A percentile compares a stretch with the other conserved stretches of the same genome.
phyloP scores from a whole-genome alignment of 2,113 vertebrate species.

The Stigmatopora argus region DNA sequence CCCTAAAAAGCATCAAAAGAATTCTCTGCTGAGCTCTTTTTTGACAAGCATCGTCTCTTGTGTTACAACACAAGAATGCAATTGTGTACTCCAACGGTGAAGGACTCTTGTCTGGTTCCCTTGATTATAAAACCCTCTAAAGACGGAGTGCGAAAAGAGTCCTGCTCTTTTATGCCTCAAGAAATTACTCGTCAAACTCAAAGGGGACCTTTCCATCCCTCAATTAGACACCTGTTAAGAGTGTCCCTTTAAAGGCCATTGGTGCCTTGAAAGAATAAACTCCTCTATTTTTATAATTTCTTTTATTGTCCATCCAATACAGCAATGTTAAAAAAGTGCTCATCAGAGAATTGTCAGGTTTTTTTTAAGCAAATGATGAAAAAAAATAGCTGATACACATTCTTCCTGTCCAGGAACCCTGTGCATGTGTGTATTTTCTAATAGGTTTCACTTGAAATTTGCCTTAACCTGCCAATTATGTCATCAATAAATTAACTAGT shows the following conservation, averaged over 20 bases:
- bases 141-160: constrained; percentile 13
- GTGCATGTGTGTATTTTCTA: not conserved
- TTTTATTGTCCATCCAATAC: not conserved
- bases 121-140: constrained; percentile 29
- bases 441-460: not conserved
- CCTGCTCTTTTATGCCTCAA: constrained; percentile 2
- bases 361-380: not conserved
- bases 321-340: not conserved
- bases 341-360: too few relatives aligned
- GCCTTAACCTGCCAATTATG: not conserved
- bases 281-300: not conserved
- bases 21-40: constrained; percentile 12
- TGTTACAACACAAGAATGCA: constrained; percentile 8
- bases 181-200: constrained; percentile 24
- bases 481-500: not conserved
- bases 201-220: constrained; percentile 23
- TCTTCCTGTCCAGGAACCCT: too few relatives aligned
- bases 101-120: constrained; percentile 12
- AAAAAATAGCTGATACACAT: not conserved
- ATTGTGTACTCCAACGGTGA: constrained; percentile 39
- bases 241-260: constrained; percentile 3
- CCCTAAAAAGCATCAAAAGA: constrained; percentile 13
- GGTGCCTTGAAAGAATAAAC: constrained; percentile 3
- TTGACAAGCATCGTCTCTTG: constrained; percentile 15
- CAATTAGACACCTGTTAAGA: constrained; percentile 23